A percentile compares a stretch with the other conserved stretches of the same genome.
These are phyloP conservation scores for Oryzias dopingdopingensis DNA, from an alignment of 2,797 vertebrate genomes.

Conservation along the genomic window DNA sequence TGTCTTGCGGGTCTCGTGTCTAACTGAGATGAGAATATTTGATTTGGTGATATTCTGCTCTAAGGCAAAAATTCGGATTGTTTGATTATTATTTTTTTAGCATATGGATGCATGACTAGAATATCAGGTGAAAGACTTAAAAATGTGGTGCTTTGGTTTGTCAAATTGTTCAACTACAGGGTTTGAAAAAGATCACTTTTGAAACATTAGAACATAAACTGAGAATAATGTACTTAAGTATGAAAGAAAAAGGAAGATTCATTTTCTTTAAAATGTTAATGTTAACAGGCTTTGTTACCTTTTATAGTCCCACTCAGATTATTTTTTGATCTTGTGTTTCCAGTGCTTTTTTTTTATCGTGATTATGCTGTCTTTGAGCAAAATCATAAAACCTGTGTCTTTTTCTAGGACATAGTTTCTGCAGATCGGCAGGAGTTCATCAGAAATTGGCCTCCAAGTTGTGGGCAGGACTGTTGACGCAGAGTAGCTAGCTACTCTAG, in stretches of 20 bases:
- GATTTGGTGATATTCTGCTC: conserved; percentile 50
- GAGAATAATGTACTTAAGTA: background rate
- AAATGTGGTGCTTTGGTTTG: background rate
- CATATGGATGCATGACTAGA: conserved; percentile 22
- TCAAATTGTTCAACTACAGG: background rate
- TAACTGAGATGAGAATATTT: conserved; percentile 38
- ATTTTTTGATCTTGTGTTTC: too few relatives aligned
- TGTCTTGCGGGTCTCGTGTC: conserved; percentile 28
- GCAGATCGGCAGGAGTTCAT: too few relatives aligned
- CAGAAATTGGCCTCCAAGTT: too few relatives aligned
- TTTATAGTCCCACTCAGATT: too few relatives aligned
- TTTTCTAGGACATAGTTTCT: too few relatives aligned
- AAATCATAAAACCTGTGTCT: too few relatives aligned
- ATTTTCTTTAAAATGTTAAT: background rate
- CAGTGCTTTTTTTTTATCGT: too few relatives aligned
- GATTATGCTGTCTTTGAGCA: too few relatives aligned
- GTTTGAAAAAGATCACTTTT: background rate
- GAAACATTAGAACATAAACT: background rate
- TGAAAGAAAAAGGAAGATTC: background rate
- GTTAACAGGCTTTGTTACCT: too few relatives aligned
- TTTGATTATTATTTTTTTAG: conserved; percentile 32
- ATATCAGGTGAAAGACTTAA: conserved; percentile 23
- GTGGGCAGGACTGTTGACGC: too few relatives aligned
- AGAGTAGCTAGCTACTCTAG: too few relatives aligned
- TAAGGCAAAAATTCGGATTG: conserved; percentile 33